phyloP scores from a whole-genome alignment of 1,140 invertebrate species.

The Metaphire vulgaris region DNA sequence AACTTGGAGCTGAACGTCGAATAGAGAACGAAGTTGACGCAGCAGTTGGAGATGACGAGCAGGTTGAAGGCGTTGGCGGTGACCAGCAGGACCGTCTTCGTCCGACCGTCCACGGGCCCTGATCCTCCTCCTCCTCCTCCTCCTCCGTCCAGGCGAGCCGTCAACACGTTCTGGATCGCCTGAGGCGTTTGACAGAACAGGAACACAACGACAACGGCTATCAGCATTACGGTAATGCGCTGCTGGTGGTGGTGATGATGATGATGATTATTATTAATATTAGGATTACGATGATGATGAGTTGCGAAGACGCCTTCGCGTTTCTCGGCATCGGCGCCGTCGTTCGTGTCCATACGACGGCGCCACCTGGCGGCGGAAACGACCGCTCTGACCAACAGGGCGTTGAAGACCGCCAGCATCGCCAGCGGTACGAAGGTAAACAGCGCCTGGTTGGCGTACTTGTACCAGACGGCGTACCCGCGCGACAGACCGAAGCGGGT shows the following conservation, averaged over 20 bases:
- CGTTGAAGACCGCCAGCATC: constrained; percentile 64
- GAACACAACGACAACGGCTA: constrained; percentile 29
- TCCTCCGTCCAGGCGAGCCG: background rate
- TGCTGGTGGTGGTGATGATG: constrained; percentile 23
- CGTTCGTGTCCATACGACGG: constrained; percentile 5
- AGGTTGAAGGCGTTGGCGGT: constrained; percentile 69
- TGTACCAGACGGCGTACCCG: constrained; percentile 61
- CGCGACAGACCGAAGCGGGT: constrained; percentile 50
- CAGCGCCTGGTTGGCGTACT: constrained; percentile 53
- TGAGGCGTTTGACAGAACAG: constrained; percentile 27
- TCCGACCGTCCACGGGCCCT: no score
- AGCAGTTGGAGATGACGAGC: constrained; percentile 64
- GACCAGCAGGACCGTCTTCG: constrained; percentile 48
- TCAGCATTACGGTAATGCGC: constrained; percentile 28
- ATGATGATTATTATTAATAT: no score
- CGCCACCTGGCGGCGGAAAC: constrained; percentile 18
- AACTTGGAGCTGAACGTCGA: constrained; percentile 70
- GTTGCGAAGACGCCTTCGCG: no score
- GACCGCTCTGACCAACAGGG: constrained; percentile 24
- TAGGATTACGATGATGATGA: background rate
- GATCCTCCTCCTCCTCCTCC: constrained; percentile 52
- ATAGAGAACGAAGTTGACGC: constrained; percentile 69
- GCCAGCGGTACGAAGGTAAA: constrained; percentile 64
- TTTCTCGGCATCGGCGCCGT: background rate
- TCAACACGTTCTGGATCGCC: constrained; percentile 26